Evolutionary conservation across 2,888 invertebrate species (phyloP).

Genomic region (Hirtodrosophila confusa): DNA sequence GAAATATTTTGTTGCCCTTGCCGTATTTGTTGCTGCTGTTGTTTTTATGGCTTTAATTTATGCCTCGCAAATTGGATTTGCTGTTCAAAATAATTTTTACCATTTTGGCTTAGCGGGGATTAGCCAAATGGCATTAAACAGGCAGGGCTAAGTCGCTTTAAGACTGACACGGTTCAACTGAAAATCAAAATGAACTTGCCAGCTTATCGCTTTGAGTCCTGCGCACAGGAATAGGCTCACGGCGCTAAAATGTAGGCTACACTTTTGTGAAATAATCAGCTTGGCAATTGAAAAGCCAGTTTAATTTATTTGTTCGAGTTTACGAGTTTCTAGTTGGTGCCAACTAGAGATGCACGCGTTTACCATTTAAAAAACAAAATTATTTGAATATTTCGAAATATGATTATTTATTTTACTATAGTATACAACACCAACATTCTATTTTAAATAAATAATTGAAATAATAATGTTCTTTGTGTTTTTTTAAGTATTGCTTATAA

Average conservation of each 20-base stretch:
- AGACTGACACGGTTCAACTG: slow-evolving; percentile 20
- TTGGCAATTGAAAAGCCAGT: slow-evolving; percentile 26
- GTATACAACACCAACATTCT: too few species aligned
- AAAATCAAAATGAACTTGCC: slow-evolving; percentile 25
- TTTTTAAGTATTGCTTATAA: too few species aligned
- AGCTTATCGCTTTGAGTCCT: slow-evolving; percentile 35
- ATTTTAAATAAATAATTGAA: too few species aligned
- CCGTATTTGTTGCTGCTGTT: background rate
- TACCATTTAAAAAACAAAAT: too few species aligned
- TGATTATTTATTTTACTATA: too few species aligned
- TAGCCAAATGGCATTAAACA: slow-evolving; percentile 46
- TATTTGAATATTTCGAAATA: too few species aligned
- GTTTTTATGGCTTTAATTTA: slow-evolving; percentile 61
- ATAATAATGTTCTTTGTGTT: too few species aligned
- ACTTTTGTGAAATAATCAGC: slow-evolving; percentile 34
- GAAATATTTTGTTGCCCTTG: slow-evolving; percentile 36
- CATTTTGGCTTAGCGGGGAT: slow-evolving; percentile 70
- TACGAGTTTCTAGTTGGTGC: background rate
- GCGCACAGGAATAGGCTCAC: background rate
- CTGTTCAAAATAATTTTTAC: slow-evolving; percentile 43
- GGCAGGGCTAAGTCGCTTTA: slow-evolving; percentile 16
- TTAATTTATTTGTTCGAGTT: slow-evolving; percentile 11
- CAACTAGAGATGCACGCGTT: too few species aligned
- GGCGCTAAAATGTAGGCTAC: slow-evolving; percentile 63
- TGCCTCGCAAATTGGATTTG: slow-evolving; percentile 69